These are phyloP conservation scores for Sander lucioperca DNA, from an alignment of 2,113 vertebrate species.

Conservation along the genomic window DNA sequence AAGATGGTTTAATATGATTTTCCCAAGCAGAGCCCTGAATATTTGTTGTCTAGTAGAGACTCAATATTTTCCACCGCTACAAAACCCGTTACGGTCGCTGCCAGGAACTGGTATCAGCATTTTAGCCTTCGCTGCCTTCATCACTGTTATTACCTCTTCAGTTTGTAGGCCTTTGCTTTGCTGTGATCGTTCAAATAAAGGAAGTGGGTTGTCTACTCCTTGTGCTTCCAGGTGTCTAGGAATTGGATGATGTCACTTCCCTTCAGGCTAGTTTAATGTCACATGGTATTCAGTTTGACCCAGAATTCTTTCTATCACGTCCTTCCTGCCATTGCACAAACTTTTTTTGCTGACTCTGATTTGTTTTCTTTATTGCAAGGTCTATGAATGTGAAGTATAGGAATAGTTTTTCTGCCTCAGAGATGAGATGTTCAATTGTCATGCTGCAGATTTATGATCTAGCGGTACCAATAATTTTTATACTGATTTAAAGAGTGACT, in stretches of 20 bases:
- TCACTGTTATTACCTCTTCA: conserved; percentile 29
- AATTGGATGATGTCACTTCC: neutral
- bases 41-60: neutral
- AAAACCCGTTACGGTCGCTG: neutral
- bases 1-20: neutral
- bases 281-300: neutral
- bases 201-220: neutral
- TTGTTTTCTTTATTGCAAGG: too few relatives aligned
- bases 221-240: neutral
- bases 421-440: neutral
- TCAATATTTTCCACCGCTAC: neutral
- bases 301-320: neutral
- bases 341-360: conserved; percentile 8
- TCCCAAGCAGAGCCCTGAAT: neutral
- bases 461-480: neutral
- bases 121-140: conserved; percentile 70
- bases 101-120: conserved; percentile 8
- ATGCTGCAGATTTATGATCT: conserved; percentile 15
- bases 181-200: neutral
- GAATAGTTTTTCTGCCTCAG: conserved; percentile 13
- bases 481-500: conserved; percentile 11
- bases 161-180: conserved; percentile 17
- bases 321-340: conserved; percentile 5
- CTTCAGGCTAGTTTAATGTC: neutral
- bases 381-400: conserved; percentile 21